phyloP scores from a whole-genome alignment of 2,797 vertebrate species.

The Chaunax sp. region DNA sequence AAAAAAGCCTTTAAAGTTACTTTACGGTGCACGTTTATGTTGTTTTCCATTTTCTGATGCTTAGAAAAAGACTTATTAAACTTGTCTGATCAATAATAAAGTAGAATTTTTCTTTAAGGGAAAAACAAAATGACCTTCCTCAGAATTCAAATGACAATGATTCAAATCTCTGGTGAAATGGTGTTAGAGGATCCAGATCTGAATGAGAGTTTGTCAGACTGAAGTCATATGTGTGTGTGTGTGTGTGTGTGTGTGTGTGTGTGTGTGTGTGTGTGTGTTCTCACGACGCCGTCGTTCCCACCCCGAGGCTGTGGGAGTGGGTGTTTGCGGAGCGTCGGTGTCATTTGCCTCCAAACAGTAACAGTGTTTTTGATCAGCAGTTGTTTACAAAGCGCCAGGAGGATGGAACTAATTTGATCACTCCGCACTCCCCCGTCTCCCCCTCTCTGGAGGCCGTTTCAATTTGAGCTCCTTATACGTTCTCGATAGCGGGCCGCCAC shows the following conservation, averaged over 20 bases:
- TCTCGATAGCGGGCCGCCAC: conserved; percentile 42
- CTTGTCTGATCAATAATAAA: too few species aligned
- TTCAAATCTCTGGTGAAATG: conserved; percentile 14
- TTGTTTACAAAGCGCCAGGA: conserved; percentile 70
- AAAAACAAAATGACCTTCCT: conserved; percentile 1
- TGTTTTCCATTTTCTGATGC: too few species aligned
- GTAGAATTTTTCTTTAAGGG: too few species aligned
- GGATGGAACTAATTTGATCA: conserved; percentile 75
- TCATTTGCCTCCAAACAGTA: conserved; percentile 62
- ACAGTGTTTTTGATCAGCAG: conserved; percentile 71
- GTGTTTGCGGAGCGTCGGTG: conserved; percentile 45
- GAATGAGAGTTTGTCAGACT: neutral
- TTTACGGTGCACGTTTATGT: too few species aligned
- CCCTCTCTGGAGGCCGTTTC: conserved; percentile 54
- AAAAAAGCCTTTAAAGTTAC: too few species aligned
- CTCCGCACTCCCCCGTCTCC: conserved; percentile 46
- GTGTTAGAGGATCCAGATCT: neutral
- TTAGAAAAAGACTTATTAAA: too few species aligned
- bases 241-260: conserved; percentile 10
- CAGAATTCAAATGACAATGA: conserved; percentile 38
- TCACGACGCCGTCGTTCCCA: conserved; percentile 5
- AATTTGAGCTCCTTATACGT: conserved; percentile 53
- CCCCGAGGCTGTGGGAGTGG: conserved; percentile 39
- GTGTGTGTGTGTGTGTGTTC: neutral
- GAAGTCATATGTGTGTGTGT: conserved; percentile 6